Conservation (phyloP, 2,888 invertebrate species). For the Polydrusus cervinus region DNA sequence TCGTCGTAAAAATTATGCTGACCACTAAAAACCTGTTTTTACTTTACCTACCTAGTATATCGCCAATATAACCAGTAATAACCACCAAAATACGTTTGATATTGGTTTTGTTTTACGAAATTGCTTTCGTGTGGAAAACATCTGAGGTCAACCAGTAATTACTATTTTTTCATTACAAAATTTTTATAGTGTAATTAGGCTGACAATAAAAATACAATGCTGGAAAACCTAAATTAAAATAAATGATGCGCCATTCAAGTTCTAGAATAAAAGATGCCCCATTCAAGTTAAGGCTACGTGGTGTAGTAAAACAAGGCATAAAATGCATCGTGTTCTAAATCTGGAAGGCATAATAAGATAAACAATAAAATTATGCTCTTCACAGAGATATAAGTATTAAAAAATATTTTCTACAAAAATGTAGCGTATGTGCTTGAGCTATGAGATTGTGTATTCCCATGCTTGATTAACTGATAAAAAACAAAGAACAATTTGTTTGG, state of each 20-base stretch:
- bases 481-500: conserved; percentile 14
- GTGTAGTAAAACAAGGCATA: too few species aligned
- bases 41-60: not conserved
- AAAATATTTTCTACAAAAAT: not conserved
- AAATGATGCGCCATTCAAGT: not conserved
- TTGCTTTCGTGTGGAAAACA: conserved; percentile 14
- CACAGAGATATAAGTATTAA: too few species aligned
- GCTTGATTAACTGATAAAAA: conserved; percentile 5
- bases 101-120: conserved; percentile 11
- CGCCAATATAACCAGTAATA: not conserved
- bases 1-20: conserved; percentile 14
- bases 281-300: not conserved
- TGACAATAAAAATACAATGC: too few species aligned
- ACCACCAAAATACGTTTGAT: conserved; percentile 13
- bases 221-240: too few species aligned
- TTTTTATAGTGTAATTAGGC: not conserved
- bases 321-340: too few species aligned
- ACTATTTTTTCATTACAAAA: not conserved
- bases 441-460: not conserved
- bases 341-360: too few species aligned
- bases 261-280: too few species aligned
- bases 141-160: conserved; percentile 15
- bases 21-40: conserved; percentile 14
- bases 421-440: not conserved
- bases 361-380: too few species aligned